A percentile compares a stretch with the other conserved stretches of the same genome.
Evolutionary conservation across 1,140 invertebrate species (phyloP).

Genomic region (Drosophila bipectinata): DNA sequence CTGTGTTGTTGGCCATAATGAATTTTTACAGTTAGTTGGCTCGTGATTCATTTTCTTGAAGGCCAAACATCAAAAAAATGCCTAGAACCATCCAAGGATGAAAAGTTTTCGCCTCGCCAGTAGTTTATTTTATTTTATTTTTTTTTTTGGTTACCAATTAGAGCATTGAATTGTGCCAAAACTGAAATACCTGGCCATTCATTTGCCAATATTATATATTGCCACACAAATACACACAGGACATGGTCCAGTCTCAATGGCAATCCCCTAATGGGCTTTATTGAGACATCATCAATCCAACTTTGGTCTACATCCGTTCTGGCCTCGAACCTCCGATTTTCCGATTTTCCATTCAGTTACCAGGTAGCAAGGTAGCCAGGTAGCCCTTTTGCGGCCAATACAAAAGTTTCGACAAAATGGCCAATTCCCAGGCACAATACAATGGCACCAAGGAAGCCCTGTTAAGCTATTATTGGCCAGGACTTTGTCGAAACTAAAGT

Average conservation of each 20-base stretch:
- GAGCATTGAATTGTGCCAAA: constrained; percentile 49
- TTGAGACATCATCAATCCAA: constrained; percentile 54
- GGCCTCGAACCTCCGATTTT: background rate
- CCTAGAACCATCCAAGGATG: background rate
- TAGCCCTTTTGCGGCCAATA: constrained; percentile 26
- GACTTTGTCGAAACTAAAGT: background rate
- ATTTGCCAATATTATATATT: constrained; percentile 75
- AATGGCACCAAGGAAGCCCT: constrained; percentile 13
- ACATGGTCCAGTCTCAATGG: constrained; percentile 33
- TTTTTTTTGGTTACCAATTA: constrained; percentile 41
- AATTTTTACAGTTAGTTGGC: constrained; percentile 73
- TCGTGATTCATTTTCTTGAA: constrained; percentile 56
- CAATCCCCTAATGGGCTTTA: constrained; percentile 44
- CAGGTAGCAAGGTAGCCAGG: constrained; percentile 24
- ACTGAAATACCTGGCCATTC: constrained; percentile 43
- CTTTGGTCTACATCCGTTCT: constrained; percentile 34
- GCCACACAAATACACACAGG: background rate
- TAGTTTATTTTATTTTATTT: constrained; percentile 44
- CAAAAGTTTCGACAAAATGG: constrained; percentile 29
- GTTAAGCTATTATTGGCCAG: constrained; percentile 3
- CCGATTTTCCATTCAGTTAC: constrained; percentile 5
- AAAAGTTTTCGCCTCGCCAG: constrained; percentile 31
- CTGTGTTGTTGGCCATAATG: constrained; percentile 46
- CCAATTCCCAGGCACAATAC: constrained; percentile 23
- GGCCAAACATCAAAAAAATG: constrained; percentile 50